These are phyloP conservation scores for Ligdia adustata DNA, from an alignment of 2,888 invertebrate genomes.

Conservation along the genomic window DNA sequence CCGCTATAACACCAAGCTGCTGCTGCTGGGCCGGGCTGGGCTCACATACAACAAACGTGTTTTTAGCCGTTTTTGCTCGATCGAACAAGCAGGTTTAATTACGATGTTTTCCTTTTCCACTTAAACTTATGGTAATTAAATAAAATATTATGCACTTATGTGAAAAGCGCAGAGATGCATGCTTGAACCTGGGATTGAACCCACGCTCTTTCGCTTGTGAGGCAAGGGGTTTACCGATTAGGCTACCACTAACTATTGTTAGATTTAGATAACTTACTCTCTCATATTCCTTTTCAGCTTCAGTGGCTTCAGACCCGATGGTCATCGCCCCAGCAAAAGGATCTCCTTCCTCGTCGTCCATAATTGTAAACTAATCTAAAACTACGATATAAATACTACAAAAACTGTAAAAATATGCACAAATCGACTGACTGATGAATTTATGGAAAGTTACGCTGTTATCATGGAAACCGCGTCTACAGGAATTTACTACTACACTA, in stretches of 20 bases:
- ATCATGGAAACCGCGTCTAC: conserved; percentile 35
- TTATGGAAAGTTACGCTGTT: conserved; percentile 31
- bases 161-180: no score
- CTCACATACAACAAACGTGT: no score
- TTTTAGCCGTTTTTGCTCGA: no score
- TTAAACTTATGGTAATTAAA: no score
- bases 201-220: no score
- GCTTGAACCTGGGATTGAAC: no score
- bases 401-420: conserved; percentile 36
- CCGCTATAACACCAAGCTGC: no score
- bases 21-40: no score
- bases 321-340: conserved; percentile 57
- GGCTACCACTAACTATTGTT: background rate
- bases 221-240: no score
- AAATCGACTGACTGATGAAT: conserved; percentile 2
- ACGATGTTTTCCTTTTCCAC: no score
- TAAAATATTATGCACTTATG: no score
- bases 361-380: conserved; percentile 37
- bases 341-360: conserved; percentile 65
- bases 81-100: no score
- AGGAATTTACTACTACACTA: background rate
- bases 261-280: conserved; percentile 45
- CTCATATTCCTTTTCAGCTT: conserved; percentile 72
- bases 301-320: conserved; percentile 71
- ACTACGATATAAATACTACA: conserved; percentile 36